phyloP scores from a whole-genome alignment of 2,888 invertebrate species.

The Dichetophora obliterata region DNA sequence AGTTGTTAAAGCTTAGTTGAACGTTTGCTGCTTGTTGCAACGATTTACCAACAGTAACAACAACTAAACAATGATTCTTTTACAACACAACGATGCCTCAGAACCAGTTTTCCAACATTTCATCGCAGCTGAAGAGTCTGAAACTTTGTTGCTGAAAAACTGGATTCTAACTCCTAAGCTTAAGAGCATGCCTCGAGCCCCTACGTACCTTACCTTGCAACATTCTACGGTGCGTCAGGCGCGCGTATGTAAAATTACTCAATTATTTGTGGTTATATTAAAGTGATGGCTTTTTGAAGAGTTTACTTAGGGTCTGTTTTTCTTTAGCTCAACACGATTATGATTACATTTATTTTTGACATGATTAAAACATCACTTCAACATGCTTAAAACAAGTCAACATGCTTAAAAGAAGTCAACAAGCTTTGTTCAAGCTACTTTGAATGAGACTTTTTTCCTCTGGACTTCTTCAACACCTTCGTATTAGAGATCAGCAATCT shows the following conservation, averaged over 20 bases:
- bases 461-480: conserved; percentile 7
- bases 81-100: neutral
- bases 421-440: neutral
- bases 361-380: neutral
- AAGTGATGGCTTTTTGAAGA: conserved; percentile 12
- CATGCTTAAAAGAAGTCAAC: neutral
- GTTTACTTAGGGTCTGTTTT: neutral
- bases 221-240: neutral
- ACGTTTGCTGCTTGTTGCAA: conserved; percentile 16
- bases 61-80: neutral
- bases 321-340: neutral
- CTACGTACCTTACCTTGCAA: neutral
- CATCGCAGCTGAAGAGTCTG: neutral
- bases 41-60: conserved; percentile 1
- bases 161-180: neutral
- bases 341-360: neutral
- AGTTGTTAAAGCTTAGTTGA: conserved; percentile 47
- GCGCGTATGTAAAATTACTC: conserved; percentile 31
- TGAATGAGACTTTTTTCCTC: neutral
- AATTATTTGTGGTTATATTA: conserved; percentile 25
- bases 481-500: neutral
- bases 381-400: neutral
- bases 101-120: neutral
- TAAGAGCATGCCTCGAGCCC: neutral
- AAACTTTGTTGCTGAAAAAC: neutral